Conservation (phyloP, 2,797 vertebrate genomes). For the Pygocentrus nattereri region DNA sequence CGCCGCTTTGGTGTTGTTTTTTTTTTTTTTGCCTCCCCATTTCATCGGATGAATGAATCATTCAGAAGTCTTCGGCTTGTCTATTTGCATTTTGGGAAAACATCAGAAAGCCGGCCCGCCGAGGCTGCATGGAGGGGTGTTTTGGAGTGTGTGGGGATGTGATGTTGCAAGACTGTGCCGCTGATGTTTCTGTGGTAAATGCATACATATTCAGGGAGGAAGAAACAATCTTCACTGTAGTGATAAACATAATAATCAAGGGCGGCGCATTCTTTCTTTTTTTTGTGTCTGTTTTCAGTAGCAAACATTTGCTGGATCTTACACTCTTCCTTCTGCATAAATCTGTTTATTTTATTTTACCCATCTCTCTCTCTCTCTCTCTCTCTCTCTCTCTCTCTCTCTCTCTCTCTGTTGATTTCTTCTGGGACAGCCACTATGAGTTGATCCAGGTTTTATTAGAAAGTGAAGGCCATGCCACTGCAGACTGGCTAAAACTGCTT, state of each 20-base stretch:
- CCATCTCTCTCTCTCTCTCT: background rate
- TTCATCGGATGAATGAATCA: constrained; percentile 17
- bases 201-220: constrained; percentile 8
- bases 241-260: constrained; percentile 25
- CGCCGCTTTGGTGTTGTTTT: background rate
- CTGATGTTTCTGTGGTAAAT: background rate
- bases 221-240: constrained; percentile 9
- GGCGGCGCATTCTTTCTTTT: background rate
- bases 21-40: background rate
- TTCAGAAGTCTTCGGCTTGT: constrained; percentile 21
- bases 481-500: no score
- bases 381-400: background rate
- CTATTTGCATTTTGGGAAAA: constrained; percentile 22
- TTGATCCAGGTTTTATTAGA: no score
- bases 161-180: background rate
- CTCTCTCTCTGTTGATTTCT: background rate
- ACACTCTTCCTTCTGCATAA: background rate
- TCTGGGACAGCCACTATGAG: no score
- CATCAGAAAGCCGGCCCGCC: background rate
- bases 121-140: background rate
- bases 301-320: background rate
- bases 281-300: background rate
- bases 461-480: no score
- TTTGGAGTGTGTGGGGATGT: background rate
- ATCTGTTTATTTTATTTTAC: background rate